Percentiles rank a stretch among this genome's conserved stretches.
These are phyloP conservation scores for Chlorops oryzae DNA, from an alignment of 1,140 invertebrate species.

Conservation along the genomic window DNA sequence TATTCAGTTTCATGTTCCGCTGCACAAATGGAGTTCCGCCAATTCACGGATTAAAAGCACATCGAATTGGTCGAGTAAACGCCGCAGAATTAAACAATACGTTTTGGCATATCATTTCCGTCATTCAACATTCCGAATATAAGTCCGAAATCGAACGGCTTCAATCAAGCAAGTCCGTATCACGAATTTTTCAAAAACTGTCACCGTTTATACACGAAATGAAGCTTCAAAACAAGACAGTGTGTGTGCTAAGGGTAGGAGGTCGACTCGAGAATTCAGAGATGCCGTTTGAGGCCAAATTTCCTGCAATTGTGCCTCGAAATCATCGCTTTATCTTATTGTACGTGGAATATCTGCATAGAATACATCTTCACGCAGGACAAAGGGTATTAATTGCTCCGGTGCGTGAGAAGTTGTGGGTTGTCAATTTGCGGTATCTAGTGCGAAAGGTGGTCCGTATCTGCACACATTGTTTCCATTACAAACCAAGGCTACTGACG, in stretches of 20 bases:
- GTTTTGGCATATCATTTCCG: no score
- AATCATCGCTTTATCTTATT: background rate
- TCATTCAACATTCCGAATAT: no score
- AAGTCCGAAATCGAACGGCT: no score
- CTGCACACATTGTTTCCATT: slow-evolving; percentile 11
- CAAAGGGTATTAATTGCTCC: slow-evolving; percentile 2
- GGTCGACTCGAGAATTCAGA: slow-evolving; percentile 2
- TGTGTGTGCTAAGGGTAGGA: slow-evolving; percentile 5
- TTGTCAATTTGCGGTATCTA: no score
- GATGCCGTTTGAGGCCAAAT: slow-evolving; percentile 9
- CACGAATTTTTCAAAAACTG: background rate
- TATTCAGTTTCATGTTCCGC: no score
- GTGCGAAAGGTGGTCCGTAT: slow-evolving; percentile 10
- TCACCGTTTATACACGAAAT: slow-evolving; percentile 9
- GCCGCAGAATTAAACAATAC: no score
- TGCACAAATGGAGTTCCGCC: no score
- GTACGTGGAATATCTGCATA: slow-evolving; percentile 5
- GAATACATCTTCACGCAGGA: slow-evolving; percentile 2
- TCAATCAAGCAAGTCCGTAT: no score
- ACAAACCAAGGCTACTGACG: slow-evolving; percentile 10
- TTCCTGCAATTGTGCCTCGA: slow-evolving; percentile 2
- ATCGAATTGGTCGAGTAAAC: no score
- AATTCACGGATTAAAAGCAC: no score
- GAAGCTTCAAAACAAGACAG: background rate
- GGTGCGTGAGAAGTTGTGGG: slow-evolving; percentile 6